phyloP scores from a whole-genome alignment of 2,113 vertebrate species.

The Dolichallabes microphthalmus region DNA sequence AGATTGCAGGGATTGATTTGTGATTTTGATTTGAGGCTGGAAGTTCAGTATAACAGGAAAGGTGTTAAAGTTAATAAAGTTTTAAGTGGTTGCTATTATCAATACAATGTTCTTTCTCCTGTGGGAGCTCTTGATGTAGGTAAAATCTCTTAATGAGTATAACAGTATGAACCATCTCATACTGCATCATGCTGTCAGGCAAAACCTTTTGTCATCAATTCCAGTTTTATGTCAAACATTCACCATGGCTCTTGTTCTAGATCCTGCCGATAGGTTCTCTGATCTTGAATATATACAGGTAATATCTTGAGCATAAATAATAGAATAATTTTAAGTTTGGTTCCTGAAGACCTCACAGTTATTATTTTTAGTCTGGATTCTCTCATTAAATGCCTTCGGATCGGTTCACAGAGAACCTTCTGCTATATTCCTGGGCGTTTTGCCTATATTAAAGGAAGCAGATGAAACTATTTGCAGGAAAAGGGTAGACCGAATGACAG shows the following conservation, averaged over 20 bases:
- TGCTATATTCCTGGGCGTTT: neutral
- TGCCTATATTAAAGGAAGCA: constrained; percentile 6
- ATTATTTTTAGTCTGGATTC: neutral
- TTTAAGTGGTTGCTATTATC: constrained; percentile 5
- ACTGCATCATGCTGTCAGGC: neutral
- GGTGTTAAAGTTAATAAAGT: neutral
- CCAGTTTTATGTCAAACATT: neutral
- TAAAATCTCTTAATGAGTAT: neutral
- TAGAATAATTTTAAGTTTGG: neutral
- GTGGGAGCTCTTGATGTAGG: neutral
- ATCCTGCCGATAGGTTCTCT: neutral
- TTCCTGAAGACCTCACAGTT: constrained; percentile 13
- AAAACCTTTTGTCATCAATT: neutral
- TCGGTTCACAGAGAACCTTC: neutral
- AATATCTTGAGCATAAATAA: constrained; percentile 7
- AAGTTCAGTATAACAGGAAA: too few species aligned
- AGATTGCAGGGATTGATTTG: too few species aligned
- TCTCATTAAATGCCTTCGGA: constrained; percentile 8
- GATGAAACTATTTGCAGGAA: constrained; percentile 10
- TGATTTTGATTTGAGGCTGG: too few species aligned
- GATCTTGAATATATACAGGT: neutral
- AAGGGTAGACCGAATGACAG: constrained; percentile 16
- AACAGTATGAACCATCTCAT: neutral
- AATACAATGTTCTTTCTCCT: neutral
- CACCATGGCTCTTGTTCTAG: neutral